These are phyloP conservation scores for Athalia circularis DNA, from an alignment of 2,888 invertebrate genomes.

Conservation along the genomic window DNA sequence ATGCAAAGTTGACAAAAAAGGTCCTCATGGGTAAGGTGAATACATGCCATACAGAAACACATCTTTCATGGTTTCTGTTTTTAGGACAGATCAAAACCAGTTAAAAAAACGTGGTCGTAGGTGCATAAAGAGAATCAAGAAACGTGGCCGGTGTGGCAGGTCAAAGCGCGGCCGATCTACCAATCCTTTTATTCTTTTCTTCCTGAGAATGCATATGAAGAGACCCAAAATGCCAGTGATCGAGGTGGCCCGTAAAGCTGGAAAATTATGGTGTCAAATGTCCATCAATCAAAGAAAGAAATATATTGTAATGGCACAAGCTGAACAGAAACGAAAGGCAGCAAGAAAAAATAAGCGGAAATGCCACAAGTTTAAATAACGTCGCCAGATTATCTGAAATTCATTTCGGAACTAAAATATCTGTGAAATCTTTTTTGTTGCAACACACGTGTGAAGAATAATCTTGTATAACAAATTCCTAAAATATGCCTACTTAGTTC, in stretches of 20 bases:
- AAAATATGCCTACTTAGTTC: not conserved
- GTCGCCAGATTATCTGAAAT: not conserved
- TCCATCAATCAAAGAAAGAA: slow-evolving; percentile 63
- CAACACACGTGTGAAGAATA: not conserved
- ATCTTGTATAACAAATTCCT: too few relatives aligned
- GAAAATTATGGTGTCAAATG: slow-evolving; percentile 67
- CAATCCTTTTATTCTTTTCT: slow-evolving; percentile 70
- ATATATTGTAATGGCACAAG: slow-evolving; percentile 67
- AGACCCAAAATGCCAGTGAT: slow-evolving; percentile 63
- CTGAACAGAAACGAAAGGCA: slow-evolving; percentile 65
- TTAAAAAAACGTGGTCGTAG: slow-evolving; percentile 25
- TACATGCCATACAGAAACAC: not conserved
- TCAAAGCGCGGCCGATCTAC: slow-evolving; percentile 54
- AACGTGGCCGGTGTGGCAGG: not conserved
- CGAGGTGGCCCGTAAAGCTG: slow-evolving; percentile 65
- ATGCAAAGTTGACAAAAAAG: slow-evolving; percentile 26
- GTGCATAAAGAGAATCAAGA: not conserved
- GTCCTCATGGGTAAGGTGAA: slow-evolving; percentile 33
- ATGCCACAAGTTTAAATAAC: slow-evolving; percentile 43
- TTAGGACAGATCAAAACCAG: slow-evolving; percentile 37
- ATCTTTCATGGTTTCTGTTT: slow-evolving; percentile 17
- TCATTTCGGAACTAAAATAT: not conserved
- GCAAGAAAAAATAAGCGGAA: slow-evolving; percentile 52
- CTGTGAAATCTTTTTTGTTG: not conserved
- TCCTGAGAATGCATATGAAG: slow-evolving; percentile 61